Evolutionary conservation across 2,113 vertebrate species (phyloP), one percentile per base, ranked within the genome.

Genomic region (Bubo scandiacus): DNA sequence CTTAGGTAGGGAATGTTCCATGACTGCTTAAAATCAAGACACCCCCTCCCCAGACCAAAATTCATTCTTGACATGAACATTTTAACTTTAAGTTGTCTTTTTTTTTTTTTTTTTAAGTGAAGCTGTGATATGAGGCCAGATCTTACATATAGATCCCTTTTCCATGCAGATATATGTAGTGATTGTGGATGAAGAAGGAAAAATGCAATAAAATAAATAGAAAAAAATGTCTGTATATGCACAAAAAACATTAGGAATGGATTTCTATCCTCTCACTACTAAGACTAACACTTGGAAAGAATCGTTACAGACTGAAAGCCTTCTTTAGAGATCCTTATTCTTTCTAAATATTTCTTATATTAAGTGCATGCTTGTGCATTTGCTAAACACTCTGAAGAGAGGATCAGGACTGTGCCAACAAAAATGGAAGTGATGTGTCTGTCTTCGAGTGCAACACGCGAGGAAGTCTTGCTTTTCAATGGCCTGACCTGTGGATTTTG

Each of bases 31-130:
- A 82, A 92, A n/a, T 23, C 51, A 82, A 59, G 25, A 17, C 34
- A 11, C 5, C 8, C 5, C 9, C 15, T 6, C 18, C 8, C 17
- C 4, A 6, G 4, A 8, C 4, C 30, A 15, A 32, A n/a, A 63
- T 75, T 45, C 5, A 4, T 43, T 86, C 11, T 79, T 62, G 36
- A 71, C 5, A 6, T 8, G 10, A 34, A 32, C 9, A 47, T 52
- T 87, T 83, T 47, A 83, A 77, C 22, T 80, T 51, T 4, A 6
- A 62, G 22, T 36, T 3, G 2, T 74, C 2, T 68, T 45, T 45
- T 45, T 43, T 62, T 49, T 75, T 36, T 27, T 26, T 20, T 34
- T 29, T 74, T 30, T 11, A 32, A 54, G 6, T 43, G 49, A 87
- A 78, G 21, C 12, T 80, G n/a, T 73, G 16, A 26, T 59, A 18